Conservation (phyloP, 2,797 vertebrate genomes). For the Botia kubotai region DNA sequence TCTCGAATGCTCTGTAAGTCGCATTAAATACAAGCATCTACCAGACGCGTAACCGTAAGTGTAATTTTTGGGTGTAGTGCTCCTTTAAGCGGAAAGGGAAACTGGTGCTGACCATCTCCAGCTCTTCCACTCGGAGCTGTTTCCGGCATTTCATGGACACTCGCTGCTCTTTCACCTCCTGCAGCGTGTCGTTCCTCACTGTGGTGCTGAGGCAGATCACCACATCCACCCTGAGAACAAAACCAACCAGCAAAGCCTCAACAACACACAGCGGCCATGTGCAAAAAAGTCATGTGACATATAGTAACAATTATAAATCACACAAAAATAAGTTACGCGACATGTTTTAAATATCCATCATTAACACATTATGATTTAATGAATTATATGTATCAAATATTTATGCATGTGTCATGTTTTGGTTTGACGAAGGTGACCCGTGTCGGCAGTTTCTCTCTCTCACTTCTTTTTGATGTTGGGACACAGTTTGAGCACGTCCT, state of each 20-base stretch:
- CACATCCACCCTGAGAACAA: conserved; percentile 88
- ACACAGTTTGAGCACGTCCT: conserved; percentile 96
- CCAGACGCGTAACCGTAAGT: too few species aligned
- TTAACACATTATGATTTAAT: background rate
- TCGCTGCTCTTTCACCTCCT: conserved; percentile 92
- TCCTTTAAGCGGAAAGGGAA: background rate
- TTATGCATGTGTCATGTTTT: too few species aligned
- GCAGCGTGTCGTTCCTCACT: conserved; percentile 93
- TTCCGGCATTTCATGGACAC: conserved; percentile 96
- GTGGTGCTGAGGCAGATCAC: conserved; percentile 97
- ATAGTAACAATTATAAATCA: too few species aligned
- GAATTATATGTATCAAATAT: too few species aligned
- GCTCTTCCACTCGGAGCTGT: conserved; percentile 94
- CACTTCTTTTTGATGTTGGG: conserved; percentile 99
- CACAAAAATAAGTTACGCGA: too few species aligned
- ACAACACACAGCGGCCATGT: background rate
- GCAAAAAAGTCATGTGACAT: too few species aligned
- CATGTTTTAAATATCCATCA: too few species aligned
- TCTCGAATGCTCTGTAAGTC: too few species aligned
- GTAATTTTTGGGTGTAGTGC: background rate
- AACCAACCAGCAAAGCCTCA: background rate
- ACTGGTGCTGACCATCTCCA: conserved; percentile 87
- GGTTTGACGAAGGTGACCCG: too few species aligned
- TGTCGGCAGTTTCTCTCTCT: conserved; percentile 57
- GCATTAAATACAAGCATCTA: too few species aligned